Conservation (phyloP, 2,113 vertebrate species). For the Cairina moschata region DNA sequence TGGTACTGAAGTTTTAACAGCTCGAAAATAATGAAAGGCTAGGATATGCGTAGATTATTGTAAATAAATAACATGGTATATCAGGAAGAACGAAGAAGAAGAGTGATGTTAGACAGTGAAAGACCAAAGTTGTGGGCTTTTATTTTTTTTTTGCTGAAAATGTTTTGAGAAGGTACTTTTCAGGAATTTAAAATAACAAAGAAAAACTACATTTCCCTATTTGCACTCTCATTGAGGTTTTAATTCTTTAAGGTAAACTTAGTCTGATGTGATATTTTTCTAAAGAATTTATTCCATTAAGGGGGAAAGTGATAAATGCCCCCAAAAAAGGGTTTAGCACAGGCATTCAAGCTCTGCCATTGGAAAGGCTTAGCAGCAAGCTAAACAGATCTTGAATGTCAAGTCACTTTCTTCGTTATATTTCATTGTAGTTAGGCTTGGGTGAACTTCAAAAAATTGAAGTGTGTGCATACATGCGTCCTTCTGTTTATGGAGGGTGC, state of each 20-base stretch:
- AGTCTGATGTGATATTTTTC: background rate
- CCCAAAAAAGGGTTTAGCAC: background rate
- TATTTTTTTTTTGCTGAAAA: background rate
- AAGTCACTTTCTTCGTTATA: background rate
- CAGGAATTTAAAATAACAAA: background rate
- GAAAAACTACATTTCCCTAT: background rate
- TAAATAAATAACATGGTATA: background rate
- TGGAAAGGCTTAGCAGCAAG: background rate
- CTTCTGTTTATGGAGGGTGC: background rate
- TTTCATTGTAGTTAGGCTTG: background rate
- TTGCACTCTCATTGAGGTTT: background rate
- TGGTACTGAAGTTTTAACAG: background rate
- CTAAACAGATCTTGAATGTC: background rate
- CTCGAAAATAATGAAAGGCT: background rate
- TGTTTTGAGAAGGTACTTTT: background rate
- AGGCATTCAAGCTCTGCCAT: background rate
- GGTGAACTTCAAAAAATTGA: background rate
- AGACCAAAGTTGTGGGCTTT: background rate
- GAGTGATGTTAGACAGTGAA: background rate
- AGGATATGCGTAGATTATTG: background rate
- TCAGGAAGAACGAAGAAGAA: background rate
- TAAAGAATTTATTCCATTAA: background rate
- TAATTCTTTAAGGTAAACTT: background rate
- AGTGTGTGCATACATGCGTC: background rate
- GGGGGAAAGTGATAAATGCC: background rate